phyloP scores from a whole-genome alignment of 2,113 vertebrate species.

The Laterallus jamaicensis region DNA sequence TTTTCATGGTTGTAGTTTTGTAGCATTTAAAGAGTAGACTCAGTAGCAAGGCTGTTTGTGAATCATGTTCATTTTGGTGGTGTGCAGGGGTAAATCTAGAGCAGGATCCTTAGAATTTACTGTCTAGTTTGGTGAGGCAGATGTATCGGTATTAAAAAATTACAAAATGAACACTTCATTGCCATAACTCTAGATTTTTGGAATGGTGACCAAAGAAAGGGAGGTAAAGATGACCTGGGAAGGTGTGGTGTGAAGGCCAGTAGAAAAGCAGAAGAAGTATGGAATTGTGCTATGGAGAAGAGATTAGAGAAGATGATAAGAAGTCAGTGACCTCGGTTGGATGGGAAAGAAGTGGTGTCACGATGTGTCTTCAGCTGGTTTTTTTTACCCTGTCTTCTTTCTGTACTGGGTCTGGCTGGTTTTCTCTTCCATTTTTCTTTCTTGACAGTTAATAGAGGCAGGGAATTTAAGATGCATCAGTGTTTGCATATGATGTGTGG shows the following conservation, averaged over 20 bases:
- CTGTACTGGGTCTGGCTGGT: background rate
- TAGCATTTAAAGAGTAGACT: background rate
- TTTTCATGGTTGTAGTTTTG: background rate
- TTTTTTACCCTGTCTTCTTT: background rate
- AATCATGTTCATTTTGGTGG: background rate
- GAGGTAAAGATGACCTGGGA: background rate
- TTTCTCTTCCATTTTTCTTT: slow-evolving; percentile 6
- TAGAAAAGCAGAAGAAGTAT: background rate
- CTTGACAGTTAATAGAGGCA: background rate
- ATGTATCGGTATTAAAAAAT: background rate
- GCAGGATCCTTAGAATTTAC: background rate
- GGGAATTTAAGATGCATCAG: background rate
- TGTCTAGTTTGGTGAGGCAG: background rate
- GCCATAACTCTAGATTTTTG: background rate
- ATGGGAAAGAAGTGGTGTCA: background rate
- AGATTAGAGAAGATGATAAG: background rate
- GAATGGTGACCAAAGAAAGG: background rate
- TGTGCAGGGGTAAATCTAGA: background rate
- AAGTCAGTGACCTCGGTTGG: background rate
- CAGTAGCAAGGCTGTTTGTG: background rate
- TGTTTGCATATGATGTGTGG: background rate
- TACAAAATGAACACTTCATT: background rate
- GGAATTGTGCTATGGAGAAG: background rate
- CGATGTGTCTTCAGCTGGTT: background rate
- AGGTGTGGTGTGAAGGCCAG: background rate